phyloP scores from a whole-genome alignment of 2,888 invertebrate species.

The Loripinus fragilis region DNA sequence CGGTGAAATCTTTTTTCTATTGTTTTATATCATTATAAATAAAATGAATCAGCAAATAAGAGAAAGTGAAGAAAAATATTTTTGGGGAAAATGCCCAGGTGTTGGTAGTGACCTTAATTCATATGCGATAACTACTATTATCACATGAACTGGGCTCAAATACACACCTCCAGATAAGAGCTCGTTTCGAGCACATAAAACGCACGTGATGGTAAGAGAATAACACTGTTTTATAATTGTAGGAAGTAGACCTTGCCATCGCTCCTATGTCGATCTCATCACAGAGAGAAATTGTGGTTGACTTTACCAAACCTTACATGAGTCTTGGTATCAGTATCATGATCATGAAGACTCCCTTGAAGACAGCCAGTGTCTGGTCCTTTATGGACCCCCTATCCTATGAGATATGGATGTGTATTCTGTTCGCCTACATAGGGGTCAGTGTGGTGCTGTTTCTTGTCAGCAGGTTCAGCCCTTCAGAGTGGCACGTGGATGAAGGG shows the following conservation, averaged over 20 bases:
- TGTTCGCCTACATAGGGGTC: constrained; percentile 97
- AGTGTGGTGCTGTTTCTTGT: constrained; percentile 99
- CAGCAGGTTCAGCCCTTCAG: constrained; percentile 98
- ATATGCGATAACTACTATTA: no score
- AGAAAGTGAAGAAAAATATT: no score
- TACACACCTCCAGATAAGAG: no score
- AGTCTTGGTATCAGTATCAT: constrained; percentile 97
- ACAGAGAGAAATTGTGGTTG: constrained; percentile 96
- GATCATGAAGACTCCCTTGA: constrained; percentile 95
- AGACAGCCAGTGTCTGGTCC: constrained; percentile 97
- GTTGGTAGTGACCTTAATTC: no score
- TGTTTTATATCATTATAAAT: no score
- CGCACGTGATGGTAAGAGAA: no score
- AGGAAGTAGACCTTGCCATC: constrained; percentile 96
- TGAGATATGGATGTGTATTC: constrained; percentile 96
- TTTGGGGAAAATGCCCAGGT: no score
- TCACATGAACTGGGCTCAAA: no score
- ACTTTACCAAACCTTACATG: constrained; percentile 99
- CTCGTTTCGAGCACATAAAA: no score
- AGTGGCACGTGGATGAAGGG: constrained; percentile 89
- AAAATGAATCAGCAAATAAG: no score
- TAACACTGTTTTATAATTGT: no score
- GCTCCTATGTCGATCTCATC: constrained; percentile 97
- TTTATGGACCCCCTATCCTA: constrained; percentile 98
- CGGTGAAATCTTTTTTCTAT: no score